Conservation (phyloP, 2,888 invertebrate species). For the Hypomecis atomaria region DNA sequence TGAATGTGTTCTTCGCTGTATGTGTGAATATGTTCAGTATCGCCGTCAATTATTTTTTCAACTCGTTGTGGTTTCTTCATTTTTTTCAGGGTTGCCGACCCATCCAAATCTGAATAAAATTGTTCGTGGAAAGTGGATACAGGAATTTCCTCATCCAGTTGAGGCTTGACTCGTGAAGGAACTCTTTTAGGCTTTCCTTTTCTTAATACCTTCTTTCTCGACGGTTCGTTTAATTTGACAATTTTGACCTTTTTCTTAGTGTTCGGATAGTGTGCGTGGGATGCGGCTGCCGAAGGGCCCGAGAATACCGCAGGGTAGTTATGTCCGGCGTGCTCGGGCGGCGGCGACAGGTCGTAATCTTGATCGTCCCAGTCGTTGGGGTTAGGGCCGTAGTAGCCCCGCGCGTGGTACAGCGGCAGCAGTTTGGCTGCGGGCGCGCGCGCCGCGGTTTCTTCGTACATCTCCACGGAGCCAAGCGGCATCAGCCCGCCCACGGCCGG, state of each 20-base stretch:
- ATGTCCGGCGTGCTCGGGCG: slow-evolving; percentile 60
- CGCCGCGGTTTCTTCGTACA: slow-evolving; percentile 61
- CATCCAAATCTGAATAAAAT: slow-evolving; percentile 79
- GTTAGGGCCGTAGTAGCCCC: slow-evolving; percentile 78
- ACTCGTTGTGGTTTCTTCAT: slow-evolving; percentile 77
- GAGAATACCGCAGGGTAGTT: slow-evolving; percentile 61
- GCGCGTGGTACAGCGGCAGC: slow-evolving; percentile 74
- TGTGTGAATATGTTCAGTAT: slow-evolving; percentile 81
- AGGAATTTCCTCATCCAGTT: slow-evolving; percentile 71
- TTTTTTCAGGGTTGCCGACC: slow-evolving; percentile 74
- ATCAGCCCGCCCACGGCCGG: slow-evolving; percentile 66
- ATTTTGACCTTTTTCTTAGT: slow-evolving; percentile 75
- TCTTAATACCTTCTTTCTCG: slow-evolving; percentile 66
- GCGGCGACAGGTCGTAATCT: slow-evolving; percentile 67
- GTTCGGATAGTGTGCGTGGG: slow-evolving; percentile 51
- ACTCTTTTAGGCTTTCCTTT: slow-evolving; percentile 68
- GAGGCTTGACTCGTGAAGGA: slow-evolving; percentile 55
- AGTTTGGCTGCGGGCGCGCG: slow-evolving; percentile 64
- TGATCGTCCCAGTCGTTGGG: slow-evolving; percentile 69
- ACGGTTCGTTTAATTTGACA: slow-evolving; percentile 67
- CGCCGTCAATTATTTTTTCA: slow-evolving; percentile 81
- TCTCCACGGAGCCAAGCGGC: slow-evolving; percentile 67
- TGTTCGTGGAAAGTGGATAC: slow-evolving; percentile 77
- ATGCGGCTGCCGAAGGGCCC: slow-evolving; percentile 49
- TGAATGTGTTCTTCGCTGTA: slow-evolving; percentile 82